Evolutionary conservation across 2,113 vertebrate species (phyloP).

Genomic region (Meles meles): DNA sequence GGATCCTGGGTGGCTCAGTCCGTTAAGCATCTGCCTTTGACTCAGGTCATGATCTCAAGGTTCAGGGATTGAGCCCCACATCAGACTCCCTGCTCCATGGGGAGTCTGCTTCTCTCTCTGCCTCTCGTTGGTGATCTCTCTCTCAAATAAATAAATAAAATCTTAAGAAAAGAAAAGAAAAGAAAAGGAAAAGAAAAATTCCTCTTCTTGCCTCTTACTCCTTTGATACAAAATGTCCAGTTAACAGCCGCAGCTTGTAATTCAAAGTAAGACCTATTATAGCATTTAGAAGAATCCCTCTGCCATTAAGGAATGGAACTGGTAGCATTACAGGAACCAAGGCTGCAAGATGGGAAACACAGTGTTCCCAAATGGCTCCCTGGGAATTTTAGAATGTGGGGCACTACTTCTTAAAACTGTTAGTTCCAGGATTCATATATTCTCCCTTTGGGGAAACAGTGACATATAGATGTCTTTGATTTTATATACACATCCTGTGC

Average conservation of each 20-base stretch:
- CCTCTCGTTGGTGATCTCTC: too few relatives aligned
- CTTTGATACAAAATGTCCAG: background rate
- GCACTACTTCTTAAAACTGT: background rate
- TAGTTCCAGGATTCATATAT: background rate
- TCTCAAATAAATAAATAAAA: too few relatives aligned
- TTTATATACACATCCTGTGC: background rate
- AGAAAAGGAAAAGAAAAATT: background rate
- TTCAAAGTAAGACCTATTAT: background rate
- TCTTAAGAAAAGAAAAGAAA: too few relatives aligned
- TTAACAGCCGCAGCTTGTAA: background rate
- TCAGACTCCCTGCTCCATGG: too few relatives aligned
- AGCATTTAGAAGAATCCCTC: background rate
- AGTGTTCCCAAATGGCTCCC: background rate
- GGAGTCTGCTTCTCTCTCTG: too few relatives aligned
- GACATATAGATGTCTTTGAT: background rate
- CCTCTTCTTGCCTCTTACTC: background rate
- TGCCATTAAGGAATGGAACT: background rate
- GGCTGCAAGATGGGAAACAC: background rate
- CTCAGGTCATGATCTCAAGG: too few relatives aligned
- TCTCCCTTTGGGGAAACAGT: background rate
- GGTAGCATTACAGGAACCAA: background rate
- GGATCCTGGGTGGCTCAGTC: background rate
- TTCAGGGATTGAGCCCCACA: too few relatives aligned
- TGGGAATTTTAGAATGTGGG: background rate
- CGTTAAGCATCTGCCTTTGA: too few relatives aligned